A percentile compares a stretch with the other conserved stretches of the same genome.
These are phyloP conservation scores for Agriotes lineatus DNA, from an alignment of 2,888 invertebrate genomes.

Conservation along the genomic window DNA sequence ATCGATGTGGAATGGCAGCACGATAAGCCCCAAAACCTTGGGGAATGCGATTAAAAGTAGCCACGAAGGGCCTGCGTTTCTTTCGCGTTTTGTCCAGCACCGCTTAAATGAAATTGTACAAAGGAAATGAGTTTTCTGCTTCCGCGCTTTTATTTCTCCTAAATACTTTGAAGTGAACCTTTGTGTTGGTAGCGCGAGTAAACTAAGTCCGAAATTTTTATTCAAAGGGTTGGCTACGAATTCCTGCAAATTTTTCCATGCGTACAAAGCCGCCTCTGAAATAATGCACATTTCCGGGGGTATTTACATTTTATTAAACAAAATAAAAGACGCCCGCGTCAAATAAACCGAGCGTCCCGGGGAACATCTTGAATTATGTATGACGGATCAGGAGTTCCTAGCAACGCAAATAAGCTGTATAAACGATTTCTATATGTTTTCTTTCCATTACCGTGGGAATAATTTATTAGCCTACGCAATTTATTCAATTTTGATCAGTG, in stretches of 20 bases:
- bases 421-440: slow-evolving; percentile 25
- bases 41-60: slow-evolving; percentile 18
- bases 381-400: slow-evolving; percentile 9
- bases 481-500: no score
- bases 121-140: slow-evolving; percentile 16
- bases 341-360: slow-evolving; percentile 15
- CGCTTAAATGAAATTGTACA: slow-evolving; percentile 10
- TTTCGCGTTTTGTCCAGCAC: slow-evolving; percentile 5
- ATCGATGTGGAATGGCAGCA: slow-evolving; percentile 5
- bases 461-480: neutral
- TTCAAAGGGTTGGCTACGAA: no score
- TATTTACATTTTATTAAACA: slow-evolving; percentile 18
- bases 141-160: slow-evolving; percentile 1
- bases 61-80: slow-evolving; percentile 4
- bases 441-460: slow-evolving; percentile 21
- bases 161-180: neutral
- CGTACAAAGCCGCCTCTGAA: neutral
- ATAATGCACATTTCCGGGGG: slow-evolving; percentile 8
- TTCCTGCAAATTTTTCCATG: neutral
- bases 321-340: slow-evolving; percentile 13
- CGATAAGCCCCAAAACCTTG: neutral
- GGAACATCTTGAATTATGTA: slow-evolving; percentile 30
- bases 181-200: neutral
- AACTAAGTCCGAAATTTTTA: neutral
- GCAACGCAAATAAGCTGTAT: slow-evolving; percentile 10